phyloP scores from a whole-genome alignment of 2,888 invertebrate genomes.

The Agapostemon virescens region DNA sequence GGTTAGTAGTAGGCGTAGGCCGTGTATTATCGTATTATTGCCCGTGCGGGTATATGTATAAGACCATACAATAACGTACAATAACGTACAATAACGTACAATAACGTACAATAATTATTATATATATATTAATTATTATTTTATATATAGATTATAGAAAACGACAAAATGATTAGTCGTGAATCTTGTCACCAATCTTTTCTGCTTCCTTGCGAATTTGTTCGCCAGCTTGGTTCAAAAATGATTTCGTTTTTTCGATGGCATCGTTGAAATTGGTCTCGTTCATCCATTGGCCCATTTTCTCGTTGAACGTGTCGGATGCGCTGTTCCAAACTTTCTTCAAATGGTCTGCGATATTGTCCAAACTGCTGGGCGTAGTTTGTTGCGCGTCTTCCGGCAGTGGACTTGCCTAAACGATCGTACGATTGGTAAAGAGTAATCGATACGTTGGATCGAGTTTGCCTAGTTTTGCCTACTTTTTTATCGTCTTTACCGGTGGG shows the following conservation, averaged over 20 bases:
- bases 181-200: slow-evolving; percentile 65
- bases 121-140: too few species aligned
- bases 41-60: background rate
- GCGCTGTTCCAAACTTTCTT: slow-evolving; percentile 51
- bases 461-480: background rate
- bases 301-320: slow-evolving; percentile 54
- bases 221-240: slow-evolving; percentile 63
- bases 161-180: slow-evolving; percentile 23
- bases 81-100: too few species aligned
- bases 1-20: background rate
- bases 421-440: background rate
- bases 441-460: background rate
- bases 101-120: too few species aligned
- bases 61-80: background rate
- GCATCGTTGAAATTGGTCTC: slow-evolving; percentile 64
- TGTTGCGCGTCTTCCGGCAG: slow-evolving; percentile 24
- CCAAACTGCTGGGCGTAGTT: background rate
- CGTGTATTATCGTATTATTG: background rate
- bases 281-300: slow-evolving; percentile 55
- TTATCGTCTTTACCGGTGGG: background rate
- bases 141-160: too few species aligned
- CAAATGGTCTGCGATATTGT: background rate
- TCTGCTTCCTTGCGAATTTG: slow-evolving; percentile 61
- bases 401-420: slow-evolving; percentile 43
- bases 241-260: slow-evolving; percentile 59